Percentiles rank a stretch among this genome's conserved stretches.
phyloP scores from a whole-genome alignment of 2,113 vertebrate genomes.

The Chloropsis hardwickii region DNA sequence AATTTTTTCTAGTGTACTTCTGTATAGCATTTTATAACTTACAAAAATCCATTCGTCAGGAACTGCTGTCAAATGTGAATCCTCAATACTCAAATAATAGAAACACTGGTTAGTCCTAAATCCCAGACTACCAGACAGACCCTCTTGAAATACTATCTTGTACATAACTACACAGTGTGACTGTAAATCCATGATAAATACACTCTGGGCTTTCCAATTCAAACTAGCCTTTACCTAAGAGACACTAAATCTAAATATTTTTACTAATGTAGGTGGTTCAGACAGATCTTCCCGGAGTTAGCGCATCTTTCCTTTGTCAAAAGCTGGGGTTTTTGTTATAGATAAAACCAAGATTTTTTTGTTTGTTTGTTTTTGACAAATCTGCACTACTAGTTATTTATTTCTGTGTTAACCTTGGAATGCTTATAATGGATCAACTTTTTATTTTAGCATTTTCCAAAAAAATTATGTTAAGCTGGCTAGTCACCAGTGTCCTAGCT shows the following conservation, averaged over 20 bases:
- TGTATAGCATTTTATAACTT: neutral
- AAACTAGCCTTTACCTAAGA: neutral
- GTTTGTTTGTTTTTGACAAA: neutral
- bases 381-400: neutral
- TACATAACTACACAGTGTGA: neutral
- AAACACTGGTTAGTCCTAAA: neutral
- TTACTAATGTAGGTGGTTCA: neutral
- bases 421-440: neutral
- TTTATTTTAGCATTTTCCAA: neutral
- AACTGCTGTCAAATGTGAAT: neutral
- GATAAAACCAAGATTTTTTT: neutral
- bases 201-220: neutral
- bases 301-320: rapidly evolving
- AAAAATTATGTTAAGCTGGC: neutral
- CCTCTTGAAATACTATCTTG: neutral
- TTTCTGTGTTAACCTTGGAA: neutral
- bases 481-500: neutral
- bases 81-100: neutral
- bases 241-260: neutral
- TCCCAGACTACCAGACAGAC: neutral
- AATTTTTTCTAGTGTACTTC: neutral
- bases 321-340: neutral
- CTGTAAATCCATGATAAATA: neutral
- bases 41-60: neutral
- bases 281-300: neutral